Conservation (phyloP, 2,888 invertebrate species). For the Pasiphila rectangulata region DNA sequence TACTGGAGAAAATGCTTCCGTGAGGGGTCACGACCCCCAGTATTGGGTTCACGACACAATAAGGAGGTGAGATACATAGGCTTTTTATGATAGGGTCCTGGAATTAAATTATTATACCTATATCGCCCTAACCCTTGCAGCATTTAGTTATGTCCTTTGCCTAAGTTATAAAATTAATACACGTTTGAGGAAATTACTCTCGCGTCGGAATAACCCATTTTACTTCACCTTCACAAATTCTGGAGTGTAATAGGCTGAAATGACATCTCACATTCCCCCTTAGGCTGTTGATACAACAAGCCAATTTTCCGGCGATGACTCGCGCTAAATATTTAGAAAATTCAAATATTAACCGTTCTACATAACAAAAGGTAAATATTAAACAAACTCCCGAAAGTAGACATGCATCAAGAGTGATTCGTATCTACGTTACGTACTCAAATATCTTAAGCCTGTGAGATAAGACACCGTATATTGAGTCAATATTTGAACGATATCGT, state of each 20-base stretch:
- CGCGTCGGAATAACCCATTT: constrained; percentile 2
- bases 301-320: constrained; percentile 33
- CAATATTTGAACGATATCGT: constrained; percentile 31
- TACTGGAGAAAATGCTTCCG: no score
- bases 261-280: constrained; percentile 15
- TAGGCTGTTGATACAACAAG: constrained; percentile 25
- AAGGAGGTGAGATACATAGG: no score
- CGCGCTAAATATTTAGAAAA: constrained; percentile 38
- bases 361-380: constrained; percentile 33
- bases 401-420: constrained; percentile 21
- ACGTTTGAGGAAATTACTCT: background rate
- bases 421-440: constrained; percentile 19
- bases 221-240: constrained; percentile 6
- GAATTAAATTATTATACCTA: no score
- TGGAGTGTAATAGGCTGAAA: constrained; percentile 12
- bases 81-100: no score
- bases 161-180: constrained; percentile 1
- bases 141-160: no score
- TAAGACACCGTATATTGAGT: constrained; percentile 15
- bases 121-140: no score
- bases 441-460: constrained; percentile 21
- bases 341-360: constrained; percentile 45
- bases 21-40: no score
- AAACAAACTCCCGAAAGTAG: constrained; percentile 35
- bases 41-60: no score